Evolutionary conservation across 2,113 vertebrate species (phyloP).

Genomic region (Setophaga petechia): DNA sequence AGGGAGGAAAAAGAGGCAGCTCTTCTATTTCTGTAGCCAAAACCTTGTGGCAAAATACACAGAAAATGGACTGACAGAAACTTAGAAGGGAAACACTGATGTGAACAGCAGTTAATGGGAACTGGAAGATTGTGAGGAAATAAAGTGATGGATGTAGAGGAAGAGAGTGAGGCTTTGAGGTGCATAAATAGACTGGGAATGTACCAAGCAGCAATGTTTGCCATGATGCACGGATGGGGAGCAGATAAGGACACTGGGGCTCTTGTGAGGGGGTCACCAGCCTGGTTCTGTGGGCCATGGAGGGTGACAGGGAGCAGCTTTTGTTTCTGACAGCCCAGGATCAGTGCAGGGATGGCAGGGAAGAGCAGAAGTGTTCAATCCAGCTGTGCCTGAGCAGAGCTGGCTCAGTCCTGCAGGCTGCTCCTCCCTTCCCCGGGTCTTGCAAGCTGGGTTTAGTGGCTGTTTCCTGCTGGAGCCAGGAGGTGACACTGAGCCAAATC

Average conservation of each 20-base stretch:
- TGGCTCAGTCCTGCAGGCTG: not conserved
- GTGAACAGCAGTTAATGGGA: not conserved
- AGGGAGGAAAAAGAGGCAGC: fast-evolving
- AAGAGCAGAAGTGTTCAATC: not conserved
- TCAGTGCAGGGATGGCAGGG: not conserved
- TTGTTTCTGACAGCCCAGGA: not conserved
- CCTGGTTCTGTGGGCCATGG: fast-evolving
- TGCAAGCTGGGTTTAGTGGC: not conserved
- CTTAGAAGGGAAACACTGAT: not conserved
- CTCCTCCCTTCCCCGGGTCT: not conserved
- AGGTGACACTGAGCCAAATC: not conserved
- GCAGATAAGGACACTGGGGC: not conserved
- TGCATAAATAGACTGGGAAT: not conserved
- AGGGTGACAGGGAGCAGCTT: not conserved
- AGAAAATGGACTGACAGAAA: not conserved
- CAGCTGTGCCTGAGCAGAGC: not conserved
- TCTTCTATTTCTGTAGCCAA: not conserved
- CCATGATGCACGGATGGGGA: not conserved
- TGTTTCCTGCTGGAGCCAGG: not conserved
- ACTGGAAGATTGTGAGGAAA: not conserved
- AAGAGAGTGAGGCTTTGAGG: not conserved
- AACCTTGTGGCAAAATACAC: not conserved
- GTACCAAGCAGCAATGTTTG: not conserved
- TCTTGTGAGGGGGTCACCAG: not conserved
- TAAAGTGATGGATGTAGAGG: not conserved